Evolutionary conservation across 2,797 vertebrate species (phyloP), one percentile per base, ranked within the genome.

Genomic region (Poliocrania exsul): DNA sequence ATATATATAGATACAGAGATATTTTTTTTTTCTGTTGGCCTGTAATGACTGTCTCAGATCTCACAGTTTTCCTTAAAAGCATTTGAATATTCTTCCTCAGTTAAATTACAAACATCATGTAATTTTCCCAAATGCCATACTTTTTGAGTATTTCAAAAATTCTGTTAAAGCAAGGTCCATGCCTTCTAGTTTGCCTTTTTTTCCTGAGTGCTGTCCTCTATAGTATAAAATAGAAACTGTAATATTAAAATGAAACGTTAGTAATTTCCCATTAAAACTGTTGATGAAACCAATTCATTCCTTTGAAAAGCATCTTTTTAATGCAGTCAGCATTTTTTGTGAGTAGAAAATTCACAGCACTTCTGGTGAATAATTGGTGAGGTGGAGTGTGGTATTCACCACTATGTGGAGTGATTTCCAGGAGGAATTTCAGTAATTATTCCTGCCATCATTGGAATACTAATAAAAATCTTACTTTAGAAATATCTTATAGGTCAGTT

Each of bases 341-440:
- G 72, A 75, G 89, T 60, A 77, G 51, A 62, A 73, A 83, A 90
- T 94, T 93, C 85, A 62, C 47, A 90, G 87, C 66, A 21, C 73
- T 95, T 87, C 61, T 92, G 44, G 79, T 86, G 87, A 90, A 79
- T 91, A 91, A 94, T 74, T 79, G 47, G 66, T 81, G 84, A 90
- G 86, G 86, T 93, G 69, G 58, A 81, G 37, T 79, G 44, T 37
- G 7, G 40, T 46, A 51, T 78, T 93, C 82, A 61, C 80, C 29
- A 58, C 26, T 20, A 25, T 24, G 26, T 19, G 62, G 86, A 94
- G 40, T 49, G 58, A 91, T 95, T 91, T 95, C 93, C 89, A 84
- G 89, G 82, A 94, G 92, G 94, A 90, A 90, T 96, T 96, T 90
- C 50, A 51, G 79, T 94, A 90, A 95, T 95, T 95, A 88, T 96